Percentiles rank a stretch among this genome's conserved stretches.
These are phyloP conservation scores for Chromoteleia sp. DNA, from an alignment of 2,888 invertebrate genomes.

Conservation along the genomic window DNA sequence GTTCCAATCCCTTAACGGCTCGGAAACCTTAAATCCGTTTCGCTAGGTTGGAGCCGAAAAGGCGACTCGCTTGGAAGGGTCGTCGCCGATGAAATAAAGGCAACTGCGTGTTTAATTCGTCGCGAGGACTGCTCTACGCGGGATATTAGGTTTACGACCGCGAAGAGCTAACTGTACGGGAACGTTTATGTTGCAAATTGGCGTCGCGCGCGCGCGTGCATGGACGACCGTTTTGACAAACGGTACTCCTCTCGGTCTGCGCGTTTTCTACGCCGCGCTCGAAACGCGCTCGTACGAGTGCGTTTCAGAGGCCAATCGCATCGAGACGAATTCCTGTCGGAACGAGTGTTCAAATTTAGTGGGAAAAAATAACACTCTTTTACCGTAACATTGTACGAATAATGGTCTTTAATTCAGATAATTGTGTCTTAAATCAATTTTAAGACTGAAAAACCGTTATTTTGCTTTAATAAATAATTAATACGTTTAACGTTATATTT, in stretches of 20 bases:
- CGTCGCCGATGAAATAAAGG: constrained; percentile 10
- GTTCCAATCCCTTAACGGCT: neutral
- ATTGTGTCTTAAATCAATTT: too few species aligned
- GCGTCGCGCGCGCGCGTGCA: constrained; percentile 76
- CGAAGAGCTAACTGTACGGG: constrained; percentile 76
- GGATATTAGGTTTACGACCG: constrained; percentile 66
- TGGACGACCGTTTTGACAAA: constrained; percentile 80
- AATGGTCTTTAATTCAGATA: too few species aligned
- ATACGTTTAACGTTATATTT: too few species aligned
- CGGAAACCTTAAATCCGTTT: neutral
- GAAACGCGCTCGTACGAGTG: constrained; percentile 56
- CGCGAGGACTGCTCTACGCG: constrained; percentile 34
- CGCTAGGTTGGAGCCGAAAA: neutral
- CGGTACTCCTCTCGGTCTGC: constrained; percentile 77
- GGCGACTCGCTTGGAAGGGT: neutral
- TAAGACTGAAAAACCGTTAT: too few species aligned
- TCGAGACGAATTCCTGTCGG: constrained; percentile 26
- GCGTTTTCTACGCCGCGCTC: constrained; percentile 52
- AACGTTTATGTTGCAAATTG: constrained; percentile 79
- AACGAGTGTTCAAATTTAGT: constrained; percentile 14
- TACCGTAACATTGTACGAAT: constrained; percentile 15
- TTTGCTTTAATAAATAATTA: too few species aligned
- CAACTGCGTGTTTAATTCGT: constrained; percentile 49
- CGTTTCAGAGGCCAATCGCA: constrained; percentile 52
- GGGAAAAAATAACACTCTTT: constrained; percentile 1